Base-by-base conservation (phyloP, 2,113 vertebrate species). In the Passer domesticus region DNA sequence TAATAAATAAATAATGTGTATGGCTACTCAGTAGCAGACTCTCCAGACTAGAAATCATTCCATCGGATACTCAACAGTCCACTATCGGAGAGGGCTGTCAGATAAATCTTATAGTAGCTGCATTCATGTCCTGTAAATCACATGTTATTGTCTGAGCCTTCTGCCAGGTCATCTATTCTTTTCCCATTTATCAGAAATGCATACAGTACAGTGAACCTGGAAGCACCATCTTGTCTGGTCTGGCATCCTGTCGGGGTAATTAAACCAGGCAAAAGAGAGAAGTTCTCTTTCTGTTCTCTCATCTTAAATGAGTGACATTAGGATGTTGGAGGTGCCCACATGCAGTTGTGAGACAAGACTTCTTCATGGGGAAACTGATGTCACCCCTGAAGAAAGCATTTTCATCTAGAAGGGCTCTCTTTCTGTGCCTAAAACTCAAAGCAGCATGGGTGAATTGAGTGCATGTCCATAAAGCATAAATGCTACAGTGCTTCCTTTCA, bases 41-140 rank as follows among this genome's bases (percentile, higher is more conserved):
- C 97, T 98, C 96, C 96, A 96, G 98, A 98, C 98, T 98, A 99
- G 98, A 98, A 99, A 99, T 99, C 98, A 98, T 99, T 98, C 98
- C 98, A 98, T 99, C 98, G 98, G 98, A 98, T 98, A 98, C 98
- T 98, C 98, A 98, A 98, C 98, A 98, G 98, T 98, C 98, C 97
- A 97, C 98, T 98, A 98, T 98, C 98, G 97, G 98, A 97, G 98
- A 98, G 94, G 95, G 97, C 98, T 98, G 98, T 99, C 98, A 98
- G 98, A 99, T 99, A 99, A 99, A 99, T 99, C 99, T 99, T 98
- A 95, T 39, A 98, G 98, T 98, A 98, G 99, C 98, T 98, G 98
- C 98, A 98, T 98, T 99, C 99, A 98, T 98, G 98, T 99, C 99
- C 98, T 99, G 98, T 99, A 99, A 98, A 99, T 99, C 99, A 99